A percentile compares a stretch with the other conserved stretches of the same genome.
Evolutionary conservation across 1,140 invertebrate genomes (phyloP).

Genomic region (Vollenhovia emeryi): DNA sequence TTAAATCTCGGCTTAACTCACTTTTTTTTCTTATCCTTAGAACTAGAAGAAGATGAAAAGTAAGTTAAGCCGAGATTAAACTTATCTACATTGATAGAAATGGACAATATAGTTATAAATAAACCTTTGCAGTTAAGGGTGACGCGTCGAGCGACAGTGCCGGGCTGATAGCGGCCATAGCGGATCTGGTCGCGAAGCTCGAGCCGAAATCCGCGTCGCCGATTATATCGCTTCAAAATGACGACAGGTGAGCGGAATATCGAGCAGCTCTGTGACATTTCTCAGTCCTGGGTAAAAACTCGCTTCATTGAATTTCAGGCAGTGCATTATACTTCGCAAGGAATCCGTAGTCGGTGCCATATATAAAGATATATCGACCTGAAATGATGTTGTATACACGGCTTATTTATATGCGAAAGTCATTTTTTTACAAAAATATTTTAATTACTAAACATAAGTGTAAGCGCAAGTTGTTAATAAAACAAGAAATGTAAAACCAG

Average conservation of each 20-base stretch:
- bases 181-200: conserved; percentile 82
- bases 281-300: conserved; percentile 1
- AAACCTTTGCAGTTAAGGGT: conserved; percentile 79
- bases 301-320: conserved; percentile 74
- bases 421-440: conserved; percentile 38
- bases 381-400: conserved; percentile 31
- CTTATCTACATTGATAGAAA: no score
- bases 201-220: conserved; percentile 80
- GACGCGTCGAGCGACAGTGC: conserved; percentile 82
- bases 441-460: conserved; percentile 26
- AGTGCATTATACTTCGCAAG: conserved; percentile 83
- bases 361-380: conserved; percentile 80
- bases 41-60: no score
- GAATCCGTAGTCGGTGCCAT: conserved; percentile 82
- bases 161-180: conserved; percentile 83
- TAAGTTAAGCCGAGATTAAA: no score
- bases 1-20: no score
- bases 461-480: conserved; percentile 46
- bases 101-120: no score
- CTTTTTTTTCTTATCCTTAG: no score
- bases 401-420: conserved; percentile 24
- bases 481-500: conserved; percentile 5
- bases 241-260: conserved; percentile 76
- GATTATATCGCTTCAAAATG: conserved; percentile 81
- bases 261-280: not conserved